Evolutionary conservation across 1,140 invertebrate species (phyloP), one percentile per base, ranked within the genome.

Genomic region (Lucilia sericata): DNA sequence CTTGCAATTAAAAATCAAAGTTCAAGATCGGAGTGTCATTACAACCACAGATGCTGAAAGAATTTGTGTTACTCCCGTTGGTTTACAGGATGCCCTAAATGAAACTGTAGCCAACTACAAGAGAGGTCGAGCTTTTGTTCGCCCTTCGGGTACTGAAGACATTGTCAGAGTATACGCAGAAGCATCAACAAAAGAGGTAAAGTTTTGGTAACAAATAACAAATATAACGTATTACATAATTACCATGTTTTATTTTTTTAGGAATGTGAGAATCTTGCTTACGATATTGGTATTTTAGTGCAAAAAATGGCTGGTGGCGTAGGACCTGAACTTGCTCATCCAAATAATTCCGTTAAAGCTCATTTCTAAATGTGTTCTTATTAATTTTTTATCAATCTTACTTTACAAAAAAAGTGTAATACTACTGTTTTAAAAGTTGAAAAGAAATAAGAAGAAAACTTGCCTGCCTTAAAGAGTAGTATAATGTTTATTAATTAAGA

Each of bases 81-180:
- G 96, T 10, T 92, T 99, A 2, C 98, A 99, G 92, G 90, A 93
- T 8, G 93, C 93, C 86, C 97, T 99, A 84, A 94, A 99, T 90
- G 89, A 92, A 84, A 85, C 96, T 0, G 95, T 97, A 2, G 86
- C 91, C 0, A 93, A 94, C 84, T 97, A 96, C 89, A 90, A 91
- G 9, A 93, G 93, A 87, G 97, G 95, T 0, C 92, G 98, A 84
- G 93, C 97, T 17, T 99, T 99, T 93, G 97, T 99, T 0, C 93
- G 98, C 84, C 96, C 99, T 1, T 99, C 98, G 0, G 99, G 99
- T 60, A 99, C 99, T 30, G 99, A 99, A 92, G 97, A 99, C 92
- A 93, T 99, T 42, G 96, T 99, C 2, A 93, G 99, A 84, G 95
- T 99, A 0, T 99, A 99, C 92, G 97, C 98, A 0, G 99, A 99